Evolutionary conservation across 2,888 invertebrate genomes (phyloP), one percentile per base, ranked within the genome.

Genomic region (Polyploca ridens): DNA sequence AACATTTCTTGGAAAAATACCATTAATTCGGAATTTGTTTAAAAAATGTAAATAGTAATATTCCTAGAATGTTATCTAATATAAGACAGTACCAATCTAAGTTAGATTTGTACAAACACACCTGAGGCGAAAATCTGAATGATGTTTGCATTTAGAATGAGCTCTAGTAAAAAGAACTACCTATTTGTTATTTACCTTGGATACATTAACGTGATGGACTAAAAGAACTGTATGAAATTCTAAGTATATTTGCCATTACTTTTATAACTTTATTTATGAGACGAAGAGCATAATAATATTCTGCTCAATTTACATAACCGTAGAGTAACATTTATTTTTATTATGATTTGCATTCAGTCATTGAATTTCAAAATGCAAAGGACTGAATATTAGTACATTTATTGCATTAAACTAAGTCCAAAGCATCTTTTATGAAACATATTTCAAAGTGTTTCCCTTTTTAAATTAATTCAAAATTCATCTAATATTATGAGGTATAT

Each of bases 31-130:
- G 2, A 54, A 54, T 54, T 54, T 14, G 19, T 14, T 54, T 54
- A 3, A 54, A 19, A 19, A 41, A 19, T 3, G 19, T n/a, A 19
- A 54, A 19, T 19, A 54, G 54, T 10, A 54, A 19, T 10, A 54
- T 54, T 54, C 14, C n/a, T 54, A 19, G 54, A 19, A 19, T 19
- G 49, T 2, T 10, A 54, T 54, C 10, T 54, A 54, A 54, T 54
- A 6, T 35, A 54, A 54, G 14, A n/a, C 8, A 19, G 16, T 54
- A 6, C 0, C 35, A 35, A 35, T 35, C 35, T 35, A 19, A 19
- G 5, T 54, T 54, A 54, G 19, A 54, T 54, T 54, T 54, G 54
- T 54, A 19, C 54, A 54, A 54, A 19, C n/a, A 54, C 19, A 54
- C n/a, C 54, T 54, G 54, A 54, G 19, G 54, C 8, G 54, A 54